These are phyloP conservation scores for Adrianichthys oophorus DNA, from an alignment of 2,797 vertebrate genomes.

Conservation along the genomic window DNA sequence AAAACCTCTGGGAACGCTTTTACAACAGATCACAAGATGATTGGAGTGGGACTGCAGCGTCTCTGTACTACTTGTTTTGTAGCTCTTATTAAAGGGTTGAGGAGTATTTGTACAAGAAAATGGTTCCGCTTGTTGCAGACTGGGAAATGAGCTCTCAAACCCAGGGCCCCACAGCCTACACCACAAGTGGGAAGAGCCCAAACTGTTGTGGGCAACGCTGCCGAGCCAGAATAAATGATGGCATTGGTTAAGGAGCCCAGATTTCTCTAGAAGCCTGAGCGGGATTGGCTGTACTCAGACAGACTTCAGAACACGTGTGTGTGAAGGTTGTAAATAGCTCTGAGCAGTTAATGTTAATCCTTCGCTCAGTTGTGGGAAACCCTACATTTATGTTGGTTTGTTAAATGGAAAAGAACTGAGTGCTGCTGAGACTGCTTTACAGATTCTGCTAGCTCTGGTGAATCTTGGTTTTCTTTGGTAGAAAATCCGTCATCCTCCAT, in stretches of 20 bases:
- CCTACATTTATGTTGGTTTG: slow-evolving; percentile 37
- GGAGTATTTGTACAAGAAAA: slow-evolving; percentile 67
- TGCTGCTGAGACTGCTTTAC: slow-evolving; percentile 26
- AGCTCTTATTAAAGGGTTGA: slow-evolving; percentile 60
- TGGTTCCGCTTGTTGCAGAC: slow-evolving; percentile 59
- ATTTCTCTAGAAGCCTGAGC: slow-evolving; percentile 14
- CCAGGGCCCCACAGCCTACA: slow-evolving; percentile 51
- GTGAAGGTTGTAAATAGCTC: slow-evolving; percentile 70
- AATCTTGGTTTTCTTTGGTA: slow-evolving; percentile 43
- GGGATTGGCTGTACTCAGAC: slow-evolving; percentile 53
- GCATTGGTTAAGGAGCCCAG: slow-evolving; percentile 45
- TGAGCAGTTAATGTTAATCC: slow-evolving; percentile 60
- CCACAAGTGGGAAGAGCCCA: slow-evolving; percentile 51
- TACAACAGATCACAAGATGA: no score
- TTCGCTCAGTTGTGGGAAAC: slow-evolving; percentile 59
- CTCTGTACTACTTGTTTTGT: slow-evolving; percentile 37
- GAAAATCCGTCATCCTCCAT: slow-evolving; percentile 28
- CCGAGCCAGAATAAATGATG: slow-evolving; percentile 16
- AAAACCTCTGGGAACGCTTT: no score
- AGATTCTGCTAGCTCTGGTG: slow-evolving; percentile 43
- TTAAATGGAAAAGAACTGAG: slow-evolving; percentile 23
- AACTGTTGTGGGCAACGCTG: slow-evolving; percentile 27
- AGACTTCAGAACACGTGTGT: slow-evolving; percentile 46
- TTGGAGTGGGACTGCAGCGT: background rate
- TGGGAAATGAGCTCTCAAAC: slow-evolving; percentile 68